Evolutionary conservation across 2,888 invertebrate species (phyloP).

Genomic region (Vanessa cardui): DNA sequence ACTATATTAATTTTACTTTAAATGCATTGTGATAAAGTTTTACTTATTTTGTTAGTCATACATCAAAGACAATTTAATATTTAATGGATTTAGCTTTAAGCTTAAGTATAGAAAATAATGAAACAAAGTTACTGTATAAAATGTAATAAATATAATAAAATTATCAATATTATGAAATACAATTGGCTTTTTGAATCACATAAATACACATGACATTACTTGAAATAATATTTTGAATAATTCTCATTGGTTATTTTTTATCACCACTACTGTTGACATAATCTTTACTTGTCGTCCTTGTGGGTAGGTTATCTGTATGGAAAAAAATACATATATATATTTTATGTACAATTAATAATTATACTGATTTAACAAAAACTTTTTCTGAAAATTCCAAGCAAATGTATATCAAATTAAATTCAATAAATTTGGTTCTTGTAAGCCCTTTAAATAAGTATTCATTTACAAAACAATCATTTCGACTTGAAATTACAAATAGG

Average conservation of each 20-base stretch:
- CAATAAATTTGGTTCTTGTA: no score
- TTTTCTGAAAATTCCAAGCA: no score
- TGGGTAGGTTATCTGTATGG: constrained; percentile 63
- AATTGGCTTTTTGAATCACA: constrained; percentile 2
- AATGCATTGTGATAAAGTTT: constrained; percentile 4
- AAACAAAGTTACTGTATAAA: constrained; percentile 10
- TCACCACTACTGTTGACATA: constrained; percentile 62
- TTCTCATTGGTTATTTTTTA: constrained; percentile 47
- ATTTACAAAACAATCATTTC: no score
- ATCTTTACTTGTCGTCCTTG: constrained; percentile 72
- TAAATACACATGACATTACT: background rate
- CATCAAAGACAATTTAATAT: background rate
- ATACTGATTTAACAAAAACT: no score
- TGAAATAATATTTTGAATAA: constrained; percentile 1
- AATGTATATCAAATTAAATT: no score
- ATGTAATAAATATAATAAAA: constrained; percentile 7
- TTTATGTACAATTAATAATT: background rate
- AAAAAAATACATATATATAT: background rate
- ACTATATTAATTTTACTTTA: background rate
- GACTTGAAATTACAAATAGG: no score
- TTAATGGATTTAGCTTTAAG: constrained; percentile 1
- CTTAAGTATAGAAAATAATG: constrained; percentile 7
- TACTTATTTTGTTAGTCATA: background rate
- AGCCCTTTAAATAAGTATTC: no score
- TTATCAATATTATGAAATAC: background rate